Percentiles rank a stretch among this genome's conserved stretches.
phyloP scores from a whole-genome alignment of 37 sponge, comb jelly and placozoan species.

The Corticium candelabrum region DNA sequence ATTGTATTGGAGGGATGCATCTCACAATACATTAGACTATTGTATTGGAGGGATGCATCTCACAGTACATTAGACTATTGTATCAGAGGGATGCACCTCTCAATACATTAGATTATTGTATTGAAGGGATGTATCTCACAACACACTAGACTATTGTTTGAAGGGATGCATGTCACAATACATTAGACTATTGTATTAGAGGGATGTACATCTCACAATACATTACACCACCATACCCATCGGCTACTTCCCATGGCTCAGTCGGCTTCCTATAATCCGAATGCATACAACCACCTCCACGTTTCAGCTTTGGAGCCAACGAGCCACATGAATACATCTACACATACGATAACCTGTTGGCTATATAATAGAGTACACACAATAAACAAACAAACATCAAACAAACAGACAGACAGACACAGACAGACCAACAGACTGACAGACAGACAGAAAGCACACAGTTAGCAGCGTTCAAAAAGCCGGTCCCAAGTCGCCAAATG shows the following conservation, averaged over 20 bases:
- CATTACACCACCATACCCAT: constrained; percentile 43
- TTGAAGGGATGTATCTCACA: not conserved
- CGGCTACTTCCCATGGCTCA: constrained; percentile 90
- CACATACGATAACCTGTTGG: too few species aligned
- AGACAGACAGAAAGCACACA: too few species aligned
- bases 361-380: too few species aligned
- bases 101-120: constrained; percentile 6
- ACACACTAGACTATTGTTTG: not conserved
- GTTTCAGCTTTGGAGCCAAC: constrained; percentile 81
- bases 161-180: too few species aligned
- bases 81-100: constrained; percentile 85
- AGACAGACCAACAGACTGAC: too few species aligned
- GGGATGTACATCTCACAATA: not conserved
- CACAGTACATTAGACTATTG: not conserved
- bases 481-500: too few species aligned
- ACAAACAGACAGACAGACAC: too few species aligned
- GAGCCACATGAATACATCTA: constrained; percentile 96
- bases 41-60: not conserved
- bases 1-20: constrained; percentile 65
- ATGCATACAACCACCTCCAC: constrained; percentile 70
- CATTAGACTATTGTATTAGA: constrained; percentile 8
- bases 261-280: constrained; percentile 61
- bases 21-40: constrained; percentile 77
- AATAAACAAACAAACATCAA: too few species aligned
- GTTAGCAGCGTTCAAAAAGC: too few species aligned